These are phyloP conservation scores for Clamator glandarius DNA, from an alignment of 2,797 vertebrate genomes.

Conservation along the genomic window DNA sequence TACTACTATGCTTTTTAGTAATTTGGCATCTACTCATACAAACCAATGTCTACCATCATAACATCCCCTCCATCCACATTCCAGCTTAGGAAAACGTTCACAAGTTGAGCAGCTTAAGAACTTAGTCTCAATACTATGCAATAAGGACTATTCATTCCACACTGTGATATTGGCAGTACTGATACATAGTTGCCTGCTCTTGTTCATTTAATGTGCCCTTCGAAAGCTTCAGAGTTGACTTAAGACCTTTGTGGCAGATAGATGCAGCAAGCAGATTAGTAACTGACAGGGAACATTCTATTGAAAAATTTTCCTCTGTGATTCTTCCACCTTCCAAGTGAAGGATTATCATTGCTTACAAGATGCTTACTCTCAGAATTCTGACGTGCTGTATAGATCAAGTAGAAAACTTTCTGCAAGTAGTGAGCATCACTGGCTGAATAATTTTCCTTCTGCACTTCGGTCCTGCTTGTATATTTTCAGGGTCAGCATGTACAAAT, in stretches of 20 bases:
- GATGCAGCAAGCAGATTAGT: slow-evolving; percentile 7
- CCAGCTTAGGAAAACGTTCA: background rate
- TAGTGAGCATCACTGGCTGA: background rate
- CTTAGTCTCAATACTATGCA: background rate
- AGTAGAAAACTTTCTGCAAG: slow-evolving; percentile 23
- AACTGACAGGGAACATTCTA: background rate
- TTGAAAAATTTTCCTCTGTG: background rate
- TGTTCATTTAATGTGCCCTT: background rate
- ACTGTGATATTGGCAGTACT: background rate
- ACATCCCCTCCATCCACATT: background rate
- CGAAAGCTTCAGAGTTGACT: slow-evolving; percentile 6
- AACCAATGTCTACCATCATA: background rate
- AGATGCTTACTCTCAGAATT: slow-evolving; percentile 17
- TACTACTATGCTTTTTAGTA: background rate
- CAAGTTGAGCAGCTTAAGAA: background rate
- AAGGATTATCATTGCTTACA: slow-evolving; percentile 34
- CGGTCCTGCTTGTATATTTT: background rate
- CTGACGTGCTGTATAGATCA: slow-evolving; percentile 25
- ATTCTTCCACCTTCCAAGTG: background rate
- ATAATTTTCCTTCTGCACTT: background rate
- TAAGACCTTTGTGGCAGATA: background rate
- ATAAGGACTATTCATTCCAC: background rate
- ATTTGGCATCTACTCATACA: background rate
- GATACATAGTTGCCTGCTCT: background rate
- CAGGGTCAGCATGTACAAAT: background rate